Evolutionary conservation across 2,797 vertebrate genomes (phyloP), one percentile per base, ranked within the genome.

Genomic region (Apogon hyalosoma): DNA sequence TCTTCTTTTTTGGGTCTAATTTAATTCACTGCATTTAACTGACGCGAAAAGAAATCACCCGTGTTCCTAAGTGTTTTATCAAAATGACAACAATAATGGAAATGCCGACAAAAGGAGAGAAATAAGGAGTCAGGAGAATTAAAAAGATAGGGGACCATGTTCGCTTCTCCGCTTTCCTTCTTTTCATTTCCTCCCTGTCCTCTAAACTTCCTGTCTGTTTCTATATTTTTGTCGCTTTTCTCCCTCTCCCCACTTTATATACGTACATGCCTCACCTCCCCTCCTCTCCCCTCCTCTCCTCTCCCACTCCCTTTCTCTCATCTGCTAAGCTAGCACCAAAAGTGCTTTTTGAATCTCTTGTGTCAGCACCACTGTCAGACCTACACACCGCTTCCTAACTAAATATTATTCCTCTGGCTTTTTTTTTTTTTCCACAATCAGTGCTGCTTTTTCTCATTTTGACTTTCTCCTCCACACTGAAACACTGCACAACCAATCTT

Each of bases 351-450:
- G 86, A 85, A 87, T 82, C 66, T 87, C 83, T 84, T 55, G 80
- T 84, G 85, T 92, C 89, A 92, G 89, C 90, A 88, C 53, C 69
- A 0, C 84, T 88, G 88, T 90, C 89, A 91, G 80, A 78, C 77
- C 72, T 33, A 49, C 73, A 80, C 75, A 42, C 46, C 7, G 42
- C 81, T 88, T 88, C 87, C 85, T 77, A 82, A 84, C 86, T 85
- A 87, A 88, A 91, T 85, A 90, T 88, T 89, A 87, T 87, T 87
- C 82, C 87, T 71, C 67, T 7, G n/a, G 14, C 24, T 21, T 21
- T 38, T 39, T 76, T 36, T 38, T 59, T 48, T n/a, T 59, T 21
- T 33, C 53, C 59, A 56, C 47, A 55, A 49, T 61, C 68, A 56
- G 33, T 63, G 28, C 62, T 54, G 68, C 46, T 42, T 10, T 15